These are phyloP conservation scores for Watsonalla binaria DNA, from an alignment of 2,888 invertebrate species.

Conservation along the genomic window DNA sequence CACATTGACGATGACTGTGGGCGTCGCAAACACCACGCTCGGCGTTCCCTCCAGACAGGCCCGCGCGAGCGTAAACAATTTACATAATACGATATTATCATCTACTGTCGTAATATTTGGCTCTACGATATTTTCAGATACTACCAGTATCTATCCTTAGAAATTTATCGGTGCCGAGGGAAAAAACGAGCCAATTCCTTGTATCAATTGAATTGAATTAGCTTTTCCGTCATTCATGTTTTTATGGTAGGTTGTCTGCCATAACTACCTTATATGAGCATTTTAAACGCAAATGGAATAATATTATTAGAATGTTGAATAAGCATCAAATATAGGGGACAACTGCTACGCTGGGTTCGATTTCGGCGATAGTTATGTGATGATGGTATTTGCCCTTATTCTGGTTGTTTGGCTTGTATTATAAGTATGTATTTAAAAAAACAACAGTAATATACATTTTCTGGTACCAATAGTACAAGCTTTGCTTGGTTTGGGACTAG, in stretches of 20 bases:
- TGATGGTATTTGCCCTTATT: too few species aligned
- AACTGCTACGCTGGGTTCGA: too few species aligned
- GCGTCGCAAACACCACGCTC: slow-evolving; percentile 25
- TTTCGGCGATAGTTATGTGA: too few species aligned
- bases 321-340: too few species aligned
- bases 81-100: slow-evolving; percentile 64
- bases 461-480: too few species aligned
- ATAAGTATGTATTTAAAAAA: too few species aligned
- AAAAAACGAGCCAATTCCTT: slow-evolving; percentile 41
- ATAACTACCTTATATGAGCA: background rate
- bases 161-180: slow-evolving; percentile 44
- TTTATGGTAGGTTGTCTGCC: background rate
- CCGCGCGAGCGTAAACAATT: slow-evolving; percentile 47
- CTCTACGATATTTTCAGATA: slow-evolving; percentile 39
- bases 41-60: slow-evolving; percentile 1
- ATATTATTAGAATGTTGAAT: background rate
- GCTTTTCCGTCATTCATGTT: slow-evolving; percentile 30
- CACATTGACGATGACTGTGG: slow-evolving; percentile 58
- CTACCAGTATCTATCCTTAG: slow-evolving; percentile 34
- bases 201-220: slow-evolving; percentile 43
- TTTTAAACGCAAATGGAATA: background rate
- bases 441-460: too few species aligned
- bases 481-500: too few species aligned
- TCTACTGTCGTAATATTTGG: slow-evolving; percentile 45
- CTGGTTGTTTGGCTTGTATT: too few species aligned